Conservation (phyloP, 1,140 invertebrate genomes). For the Phortica variegata region DNA sequence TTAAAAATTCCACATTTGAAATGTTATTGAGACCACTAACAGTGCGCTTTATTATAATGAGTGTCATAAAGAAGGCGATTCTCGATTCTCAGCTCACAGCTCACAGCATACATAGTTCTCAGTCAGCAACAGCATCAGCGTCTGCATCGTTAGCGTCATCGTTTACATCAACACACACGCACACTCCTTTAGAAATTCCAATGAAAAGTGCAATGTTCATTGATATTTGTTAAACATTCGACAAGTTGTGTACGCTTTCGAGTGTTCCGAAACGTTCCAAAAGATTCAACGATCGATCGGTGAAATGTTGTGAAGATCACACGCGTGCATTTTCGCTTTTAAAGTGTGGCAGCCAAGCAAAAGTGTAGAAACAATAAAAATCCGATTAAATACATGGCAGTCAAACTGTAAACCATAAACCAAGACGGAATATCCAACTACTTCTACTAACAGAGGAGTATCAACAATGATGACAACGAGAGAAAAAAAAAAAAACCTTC, state of each 20-base stretch:
- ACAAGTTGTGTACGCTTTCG: too few relatives aligned
- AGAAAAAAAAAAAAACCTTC: slow-evolving; percentile 13
- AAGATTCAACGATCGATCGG: too few relatives aligned
- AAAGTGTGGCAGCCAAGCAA: slow-evolving; percentile 12
- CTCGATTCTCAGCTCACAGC: too few relatives aligned
- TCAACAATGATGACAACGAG: slow-evolving; percentile 1
- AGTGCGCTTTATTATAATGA: slow-evolving; percentile 55
- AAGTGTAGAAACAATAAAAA: slow-evolving; percentile 56
- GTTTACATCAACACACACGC: too few relatives aligned
- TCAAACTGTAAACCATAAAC: too few relatives aligned
- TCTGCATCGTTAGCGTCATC: too few relatives aligned
- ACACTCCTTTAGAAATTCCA: slow-evolving; percentile 47
- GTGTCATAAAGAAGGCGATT: slow-evolving; percentile 36
- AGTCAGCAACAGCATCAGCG: too few relatives aligned
- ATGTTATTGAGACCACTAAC: slow-evolving; percentile 38
- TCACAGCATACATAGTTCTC: too few relatives aligned
- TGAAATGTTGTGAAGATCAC: slow-evolving; percentile 25
- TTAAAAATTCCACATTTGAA: slow-evolving; percentile 40
- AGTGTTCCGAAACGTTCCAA: too few relatives aligned
- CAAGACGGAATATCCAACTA: too few relatives aligned
- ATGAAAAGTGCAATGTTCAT: slow-evolving; percentile 48
- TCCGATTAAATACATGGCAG: slow-evolving; percentile 48
- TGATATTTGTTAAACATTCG: slow-evolving; percentile 38
- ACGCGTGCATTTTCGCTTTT: slow-evolving; percentile 1
- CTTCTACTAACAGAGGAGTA: too few relatives aligned